A percentile compares a stretch with the other conserved stretches of the same genome.
These are phyloP conservation scores for Neodiprion pinetum DNA, from an alignment of 1,140 invertebrate species.

Conservation along the genomic window DNA sequence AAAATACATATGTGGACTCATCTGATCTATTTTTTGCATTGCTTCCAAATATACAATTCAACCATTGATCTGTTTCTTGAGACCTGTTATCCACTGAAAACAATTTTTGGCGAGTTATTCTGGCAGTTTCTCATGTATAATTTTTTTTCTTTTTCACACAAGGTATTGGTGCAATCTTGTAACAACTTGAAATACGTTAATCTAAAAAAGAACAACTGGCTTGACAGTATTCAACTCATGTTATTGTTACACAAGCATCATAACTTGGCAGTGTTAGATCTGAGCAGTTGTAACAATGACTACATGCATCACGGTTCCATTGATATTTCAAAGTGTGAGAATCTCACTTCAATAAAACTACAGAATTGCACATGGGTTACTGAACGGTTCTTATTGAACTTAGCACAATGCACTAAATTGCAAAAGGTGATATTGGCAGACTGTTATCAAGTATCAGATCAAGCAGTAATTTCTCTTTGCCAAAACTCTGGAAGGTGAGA, in stretches of 20 bases:
- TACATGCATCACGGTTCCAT: constrained; percentile 25
- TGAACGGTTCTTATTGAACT: constrained; percentile 20
- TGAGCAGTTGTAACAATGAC: constrained; percentile 33
- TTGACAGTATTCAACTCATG: constrained; percentile 29
- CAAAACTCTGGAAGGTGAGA: background rate
- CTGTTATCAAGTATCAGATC: constrained; percentile 4
- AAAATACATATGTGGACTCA: background rate
- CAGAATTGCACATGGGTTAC: constrained; percentile 23
- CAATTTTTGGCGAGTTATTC: background rate
- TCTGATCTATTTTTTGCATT: too few relatives aligned
- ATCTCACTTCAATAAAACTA: constrained; percentile 28
- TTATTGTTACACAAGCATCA: constrained; percentile 25
- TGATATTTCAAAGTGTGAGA: constrained; percentile 27
- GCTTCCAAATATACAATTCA: too few relatives aligned
- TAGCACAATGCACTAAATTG: constrained; percentile 29
- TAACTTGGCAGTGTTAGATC: constrained; percentile 23
- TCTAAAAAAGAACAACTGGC: constrained; percentile 26
- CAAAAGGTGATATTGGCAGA: constrained; percentile 10
- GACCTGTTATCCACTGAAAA: too few relatives aligned
- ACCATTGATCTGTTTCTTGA: too few relatives aligned
- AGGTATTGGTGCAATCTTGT: constrained; percentile 29
- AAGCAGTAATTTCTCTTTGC: background rate
- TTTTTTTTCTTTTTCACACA: constrained; percentile 12
- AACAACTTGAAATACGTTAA: constrained; percentile 20
- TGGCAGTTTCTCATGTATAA: background rate